Conservation (phyloP, 2,797 vertebrate species). For the Kryptopterus vitreolus region DNA sequence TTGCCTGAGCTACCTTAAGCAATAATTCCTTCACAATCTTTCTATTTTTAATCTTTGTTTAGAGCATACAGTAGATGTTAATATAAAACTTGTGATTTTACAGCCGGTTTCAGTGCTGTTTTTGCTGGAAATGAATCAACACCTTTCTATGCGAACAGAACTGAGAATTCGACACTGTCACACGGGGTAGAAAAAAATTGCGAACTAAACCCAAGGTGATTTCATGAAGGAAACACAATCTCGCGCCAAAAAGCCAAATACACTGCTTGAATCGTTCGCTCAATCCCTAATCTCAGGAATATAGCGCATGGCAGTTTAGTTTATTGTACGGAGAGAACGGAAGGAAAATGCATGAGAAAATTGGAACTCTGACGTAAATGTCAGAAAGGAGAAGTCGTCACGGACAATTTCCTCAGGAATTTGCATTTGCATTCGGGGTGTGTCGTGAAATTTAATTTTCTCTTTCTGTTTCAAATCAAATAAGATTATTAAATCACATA, state of each 20-base stretch:
- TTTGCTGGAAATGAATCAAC: not conserved
- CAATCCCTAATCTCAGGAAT: no score
- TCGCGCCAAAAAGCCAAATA: not conserved
- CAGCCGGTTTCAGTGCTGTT: not conserved
- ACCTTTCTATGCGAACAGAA: not conserved
- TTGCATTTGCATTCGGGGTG: no score
- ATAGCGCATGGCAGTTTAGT: no score
- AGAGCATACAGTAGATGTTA: not conserved
- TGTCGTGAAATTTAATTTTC: no score
- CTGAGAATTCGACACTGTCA: not conserved
- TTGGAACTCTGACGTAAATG: no score
- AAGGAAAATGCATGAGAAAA: no score
- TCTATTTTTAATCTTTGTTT: not conserved
- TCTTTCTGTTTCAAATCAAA: no score
- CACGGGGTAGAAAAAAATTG: not conserved
- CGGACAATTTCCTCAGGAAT: no score
- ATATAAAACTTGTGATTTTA: slow-evolving; percentile 5
- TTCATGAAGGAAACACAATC: not conserved
- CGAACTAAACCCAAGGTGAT: not conserved
- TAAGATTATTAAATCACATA: no score
- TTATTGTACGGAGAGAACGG: no score
- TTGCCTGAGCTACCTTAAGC: not conserved
- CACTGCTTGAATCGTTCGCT: not conserved
- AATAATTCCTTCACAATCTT: no score
- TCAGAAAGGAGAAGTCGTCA: no score